These are phyloP conservation scores for Zonitis immaculata DNA, from an alignment of 2,888 invertebrate genomes.

Conservation along the genomic window DNA sequence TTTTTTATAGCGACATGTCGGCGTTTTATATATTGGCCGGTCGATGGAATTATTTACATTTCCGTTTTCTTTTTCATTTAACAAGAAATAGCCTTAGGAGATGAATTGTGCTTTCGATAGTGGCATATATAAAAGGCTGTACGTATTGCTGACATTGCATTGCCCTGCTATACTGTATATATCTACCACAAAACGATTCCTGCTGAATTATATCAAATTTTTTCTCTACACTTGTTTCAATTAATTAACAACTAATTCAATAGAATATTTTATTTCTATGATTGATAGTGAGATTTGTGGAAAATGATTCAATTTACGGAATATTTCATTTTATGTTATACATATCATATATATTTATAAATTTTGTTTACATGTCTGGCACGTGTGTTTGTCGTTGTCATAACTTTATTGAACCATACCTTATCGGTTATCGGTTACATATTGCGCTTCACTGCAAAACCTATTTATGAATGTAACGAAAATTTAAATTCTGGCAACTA, in stretches of 20 bases:
- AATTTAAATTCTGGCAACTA: not conserved
- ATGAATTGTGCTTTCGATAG: conserved; percentile 5
- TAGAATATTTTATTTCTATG: too few relatives aligned
- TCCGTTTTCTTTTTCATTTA: not conserved
- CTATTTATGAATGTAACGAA: not conserved
- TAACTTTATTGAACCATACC: not conserved
- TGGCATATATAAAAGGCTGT: conserved; percentile 22
- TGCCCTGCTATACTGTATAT: conserved; percentile 21
- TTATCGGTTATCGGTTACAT: not conserved
- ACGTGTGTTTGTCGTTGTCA: too few relatives aligned
- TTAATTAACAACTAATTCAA: too few relatives aligned
- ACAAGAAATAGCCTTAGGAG: not conserved
- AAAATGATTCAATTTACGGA: too few relatives aligned
- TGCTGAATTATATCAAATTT: conserved; percentile 3
- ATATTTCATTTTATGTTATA: too few relatives aligned
- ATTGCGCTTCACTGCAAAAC: not conserved
- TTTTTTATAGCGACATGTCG: not conserved
- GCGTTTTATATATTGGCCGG: not conserved
- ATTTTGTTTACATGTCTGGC: too few relatives aligned
- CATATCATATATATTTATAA: too few relatives aligned
- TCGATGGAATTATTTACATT: not conserved
- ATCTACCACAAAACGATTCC: conserved; percentile 17
- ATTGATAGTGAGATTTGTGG: not conserved
- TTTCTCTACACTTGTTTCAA: not conserved
- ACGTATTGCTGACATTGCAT: conserved; percentile 21